Evolutionary conservation across 1,140 invertebrate genomes (phyloP).

Genomic region (Mycetomoellerius zeteki): DNA sequence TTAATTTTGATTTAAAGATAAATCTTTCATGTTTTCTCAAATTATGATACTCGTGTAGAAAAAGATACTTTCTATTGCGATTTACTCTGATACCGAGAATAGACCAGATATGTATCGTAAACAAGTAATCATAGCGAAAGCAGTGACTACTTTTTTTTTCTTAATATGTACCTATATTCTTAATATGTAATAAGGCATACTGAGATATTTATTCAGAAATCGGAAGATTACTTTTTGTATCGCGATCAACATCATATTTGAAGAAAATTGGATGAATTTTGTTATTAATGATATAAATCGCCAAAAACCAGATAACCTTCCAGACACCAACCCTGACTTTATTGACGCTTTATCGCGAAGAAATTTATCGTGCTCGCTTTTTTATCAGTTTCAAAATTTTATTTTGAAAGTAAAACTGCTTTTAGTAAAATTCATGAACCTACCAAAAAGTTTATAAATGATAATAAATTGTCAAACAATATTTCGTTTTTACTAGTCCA

Average conservation of each 20-base stretch:
- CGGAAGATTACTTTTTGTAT: not conserved
- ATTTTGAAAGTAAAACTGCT: constrained; percentile 33
- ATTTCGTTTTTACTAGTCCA: not conserved
- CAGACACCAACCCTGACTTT: constrained; percentile 48
- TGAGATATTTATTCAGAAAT: not conserved
- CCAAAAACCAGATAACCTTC: constrained; percentile 66
- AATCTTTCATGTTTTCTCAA: constrained; percentile 14
- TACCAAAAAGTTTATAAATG: not conserved
- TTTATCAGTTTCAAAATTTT: constrained; percentile 41
- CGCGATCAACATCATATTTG: constrained; percentile 12
- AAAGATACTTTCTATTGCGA: constrained; percentile 48
- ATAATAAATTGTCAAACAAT: not conserved
- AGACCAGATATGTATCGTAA: constrained; percentile 41
- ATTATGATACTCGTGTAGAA: constrained; percentile 16
- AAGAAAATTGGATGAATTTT: constrained; percentile 16
- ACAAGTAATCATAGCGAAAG: constrained; percentile 47
- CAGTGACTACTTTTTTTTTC: not conserved
- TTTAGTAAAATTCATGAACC: not conserved
- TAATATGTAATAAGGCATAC: not conserved
- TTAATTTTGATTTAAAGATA: constrained; percentile 3
- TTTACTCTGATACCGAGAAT: constrained; percentile 24
- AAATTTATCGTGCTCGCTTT: constrained; percentile 32
- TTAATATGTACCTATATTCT: not conserved
- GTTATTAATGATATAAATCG: constrained; percentile 47
- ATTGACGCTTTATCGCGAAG: constrained; percentile 28